These are phyloP conservation scores for Peromyscus nudipes DNA, from an alignment of 2,797 vertebrate genomes.

Conservation along the genomic window DNA sequence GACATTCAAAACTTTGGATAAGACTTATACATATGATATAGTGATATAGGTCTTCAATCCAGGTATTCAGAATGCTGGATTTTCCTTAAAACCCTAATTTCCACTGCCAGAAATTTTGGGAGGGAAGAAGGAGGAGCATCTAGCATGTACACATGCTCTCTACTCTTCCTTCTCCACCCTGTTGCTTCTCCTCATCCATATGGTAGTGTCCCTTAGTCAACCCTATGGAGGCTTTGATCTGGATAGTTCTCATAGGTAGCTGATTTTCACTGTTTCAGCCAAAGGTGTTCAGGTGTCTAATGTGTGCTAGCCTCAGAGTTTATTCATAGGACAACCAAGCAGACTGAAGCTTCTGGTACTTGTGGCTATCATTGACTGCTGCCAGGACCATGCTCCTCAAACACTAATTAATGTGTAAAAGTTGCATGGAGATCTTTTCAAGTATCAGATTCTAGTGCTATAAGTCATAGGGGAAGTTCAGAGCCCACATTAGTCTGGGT, in stretches of 20 bases:
- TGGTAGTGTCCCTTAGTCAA: neutral
- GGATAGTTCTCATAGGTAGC: neutral
- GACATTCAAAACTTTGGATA: neutral
- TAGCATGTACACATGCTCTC: neutral
- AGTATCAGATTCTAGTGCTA: neutral
- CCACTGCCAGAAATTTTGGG: neutral
- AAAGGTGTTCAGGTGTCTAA: neutral
- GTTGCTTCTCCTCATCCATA: neutral
- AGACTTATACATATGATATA: no score
- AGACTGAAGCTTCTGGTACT: neutral
- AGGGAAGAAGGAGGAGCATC: neutral
- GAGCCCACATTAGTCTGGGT: neutral
- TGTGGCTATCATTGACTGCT: neutral
- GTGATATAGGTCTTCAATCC: neutral
- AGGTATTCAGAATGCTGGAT: neutral
- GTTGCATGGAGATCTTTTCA: neutral
- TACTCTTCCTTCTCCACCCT: neutral
- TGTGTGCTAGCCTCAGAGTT: neutral
- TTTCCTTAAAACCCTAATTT: neutral
- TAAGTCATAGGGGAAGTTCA: neutral
- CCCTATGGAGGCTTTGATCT: no score
- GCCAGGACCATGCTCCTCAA: neutral
- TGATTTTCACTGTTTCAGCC: neutral
- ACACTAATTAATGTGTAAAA: neutral
- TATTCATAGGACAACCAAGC: neutral